Evolutionary conservation across 2,797 vertebrate species (phyloP), one percentile per base, ranked within the genome.

Genomic region (Phalloptychus januarius): DNA sequence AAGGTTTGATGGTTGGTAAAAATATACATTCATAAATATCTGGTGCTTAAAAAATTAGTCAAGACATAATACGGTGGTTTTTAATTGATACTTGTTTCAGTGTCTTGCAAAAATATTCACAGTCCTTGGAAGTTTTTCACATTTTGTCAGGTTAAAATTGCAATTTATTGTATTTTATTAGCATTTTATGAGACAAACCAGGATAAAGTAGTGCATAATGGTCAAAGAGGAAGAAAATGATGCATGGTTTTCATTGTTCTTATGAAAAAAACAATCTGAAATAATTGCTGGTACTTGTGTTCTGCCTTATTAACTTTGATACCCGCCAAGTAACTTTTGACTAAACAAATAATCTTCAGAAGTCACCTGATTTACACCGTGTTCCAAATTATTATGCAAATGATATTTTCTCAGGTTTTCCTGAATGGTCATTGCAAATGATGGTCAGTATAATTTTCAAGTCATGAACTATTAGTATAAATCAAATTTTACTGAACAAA

Each of bases 11-110:
- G 45, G 42, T 45, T 28, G 3, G n/a, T 40, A 71, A 28, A 61
- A 50, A 44, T 23, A 58, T 40, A 72, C 70, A 23, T 46, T 45
- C 7, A 80, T 7, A 36, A 63, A 77, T 79, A 28, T 70, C 1
- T 38, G 79, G 2, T 0, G 75, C 78, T 10, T 33, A 28, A 38
- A 46, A 33, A 45, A 85, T 18, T 10, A 69, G 38, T 72, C 28
- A 16, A 15, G 42, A 28, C 54, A 5, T 67, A 84, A 82, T 83
- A 77, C 80, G 75, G 80, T 81, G 79, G 74, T 75, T 89, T 86
- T 85, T 72, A 77, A 48, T 78, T 56, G 38, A 70, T 48, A 77
- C 80, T 89, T 80, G 28, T 25, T 67, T 11, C 10, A 12, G 36
- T 25, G 33, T 13, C 36, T 40, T 67, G 63, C 36, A 5, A 58